Evolutionary conservation across 1,140 invertebrate genomes (phyloP), one percentile per base, ranked within the genome.

Genomic region (Drosophila kurseongensis): DNA sequence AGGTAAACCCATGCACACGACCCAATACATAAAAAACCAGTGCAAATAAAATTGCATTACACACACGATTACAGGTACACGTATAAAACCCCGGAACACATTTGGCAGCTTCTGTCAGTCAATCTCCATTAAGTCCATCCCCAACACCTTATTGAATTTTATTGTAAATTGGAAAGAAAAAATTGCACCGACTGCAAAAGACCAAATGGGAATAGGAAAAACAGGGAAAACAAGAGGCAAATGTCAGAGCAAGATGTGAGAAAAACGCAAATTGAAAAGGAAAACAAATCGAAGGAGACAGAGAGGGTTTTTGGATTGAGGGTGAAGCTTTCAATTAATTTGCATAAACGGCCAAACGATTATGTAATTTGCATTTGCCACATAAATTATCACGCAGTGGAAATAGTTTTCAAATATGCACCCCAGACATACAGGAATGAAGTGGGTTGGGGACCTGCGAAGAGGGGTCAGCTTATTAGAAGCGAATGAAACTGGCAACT

Each of bases 101-200:
- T 83, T 82, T 88, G 83, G 79, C 79, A 88, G 83, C 62, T 56
- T 65, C 75, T 86, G 83, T 86, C 83, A 86, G 79, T 86, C 83
- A 86, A 86, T 86, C 80, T 83, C 83, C 83, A 86, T 86, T 86
- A 86, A 83, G 83, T 52, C 67, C 65, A 71, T 58, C 79, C 61
- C 83, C 74, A 83, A 88, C 83, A 88, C 79, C 83, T 88, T 88
- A 86, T 86, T 86, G 83, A 76, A 88, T 86, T 86, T 86, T 86
- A 86, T 86, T 86, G 83, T 83, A 86, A 86, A 86, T 86, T 86
- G 83, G 63, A 88, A 86, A 88, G 72, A 66, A 56, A 78, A 73
- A 74, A 75, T 58, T 67, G 51, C 55, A 76, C 42, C 47, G 57
- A 75, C 59, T 79, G 76, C 61, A 83, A 83, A 76, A 50, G 23